Base-by-base conservation (phyloP, 2,888 invertebrate genomes). In the Orthosia gothica region DNA sequence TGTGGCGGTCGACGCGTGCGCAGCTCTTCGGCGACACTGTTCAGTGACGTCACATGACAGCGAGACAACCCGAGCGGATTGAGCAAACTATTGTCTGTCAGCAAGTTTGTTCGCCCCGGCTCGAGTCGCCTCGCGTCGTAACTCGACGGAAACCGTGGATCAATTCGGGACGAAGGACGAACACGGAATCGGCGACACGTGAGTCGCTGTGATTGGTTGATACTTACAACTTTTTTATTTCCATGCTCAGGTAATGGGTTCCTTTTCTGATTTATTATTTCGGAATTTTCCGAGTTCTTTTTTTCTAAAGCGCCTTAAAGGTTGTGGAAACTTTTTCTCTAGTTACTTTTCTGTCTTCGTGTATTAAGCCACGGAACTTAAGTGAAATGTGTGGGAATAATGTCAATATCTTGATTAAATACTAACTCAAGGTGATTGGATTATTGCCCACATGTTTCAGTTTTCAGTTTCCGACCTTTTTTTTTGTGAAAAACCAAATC, bases 41-140 rank as follows among this genome's bases (percentile, higher is more conserved):
- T 65, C 73, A 64, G 74, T 84, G 82, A 82, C 82, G 83, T 72
- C 82, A 81, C 76, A 81, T 93, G 94, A 89, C 88, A 87, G 91
- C 90, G 86, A 88, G 94, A 91, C 93, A 91, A 96, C 97, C 96
- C 96, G 97, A 96, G 96, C 97, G 96, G 97, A 91, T 92, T 96
- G 97, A 95, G 93, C 96, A 97, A 96, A 96, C 97, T 97, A 93
- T 94, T 87, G 79, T 94, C 88, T 87, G 79, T 88, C 83, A 87
- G 89, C 91, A 94, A 97, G 97, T 97, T 97, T 97, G 97, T 97
- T 97, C 97, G 97, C 96, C 97, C 96, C 96, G 96, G 95, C 96
- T 97, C 97, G 96, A 94, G 97, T 97, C 95, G 96, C 90, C 89
- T 90, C 86, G 90, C 90, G 93, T 92, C 95, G 94, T 87, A 58